phyloP scores from a whole-genome alignment of 2,888 invertebrate genomes.

The Chloroclystis v-ata region DNA sequence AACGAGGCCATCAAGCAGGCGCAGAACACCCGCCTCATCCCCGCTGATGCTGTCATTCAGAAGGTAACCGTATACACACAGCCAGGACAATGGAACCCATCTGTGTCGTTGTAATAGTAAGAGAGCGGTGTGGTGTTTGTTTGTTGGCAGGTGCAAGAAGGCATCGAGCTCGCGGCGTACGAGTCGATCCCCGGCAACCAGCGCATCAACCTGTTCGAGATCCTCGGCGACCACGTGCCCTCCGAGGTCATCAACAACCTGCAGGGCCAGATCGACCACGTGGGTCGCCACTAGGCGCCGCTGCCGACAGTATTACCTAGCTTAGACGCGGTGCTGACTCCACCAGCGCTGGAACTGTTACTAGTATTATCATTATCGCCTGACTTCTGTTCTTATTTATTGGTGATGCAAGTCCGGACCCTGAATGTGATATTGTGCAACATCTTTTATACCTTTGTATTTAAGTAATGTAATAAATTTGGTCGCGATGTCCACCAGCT shows the following conservation, averaged over 20 bases:
- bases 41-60: constrained; percentile 91
- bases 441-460: constrained; percentile 68
- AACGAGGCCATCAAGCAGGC: constrained; percentile 93
- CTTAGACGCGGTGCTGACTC: constrained; percentile 2
- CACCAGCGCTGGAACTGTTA: constrained; percentile 9
- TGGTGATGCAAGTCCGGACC: constrained; percentile 60
- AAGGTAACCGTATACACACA: constrained; percentile 70
- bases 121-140: no score
- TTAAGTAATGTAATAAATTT: constrained; percentile 64
- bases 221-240: constrained; percentile 90
- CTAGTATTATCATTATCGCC: constrained; percentile 27
- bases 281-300: constrained; percentile 79
- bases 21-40: constrained; percentile 89
- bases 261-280: constrained; percentile 90
- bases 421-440: constrained; percentile 71
- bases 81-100: no score
- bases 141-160: constrained; percentile 89
- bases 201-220: constrained; percentile 89
- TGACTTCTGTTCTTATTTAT: constrained; percentile 49
- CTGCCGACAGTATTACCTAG: background rate
- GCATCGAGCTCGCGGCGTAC: constrained; percentile 90
- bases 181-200: constrained; percentile 92
- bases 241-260: constrained; percentile 92
- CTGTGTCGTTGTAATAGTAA: background rate
- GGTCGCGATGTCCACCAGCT: constrained; percentile 47